Base-by-base conservation (phyloP, 2,888 invertebrate species). In the Agrochola macilenta region DNA sequence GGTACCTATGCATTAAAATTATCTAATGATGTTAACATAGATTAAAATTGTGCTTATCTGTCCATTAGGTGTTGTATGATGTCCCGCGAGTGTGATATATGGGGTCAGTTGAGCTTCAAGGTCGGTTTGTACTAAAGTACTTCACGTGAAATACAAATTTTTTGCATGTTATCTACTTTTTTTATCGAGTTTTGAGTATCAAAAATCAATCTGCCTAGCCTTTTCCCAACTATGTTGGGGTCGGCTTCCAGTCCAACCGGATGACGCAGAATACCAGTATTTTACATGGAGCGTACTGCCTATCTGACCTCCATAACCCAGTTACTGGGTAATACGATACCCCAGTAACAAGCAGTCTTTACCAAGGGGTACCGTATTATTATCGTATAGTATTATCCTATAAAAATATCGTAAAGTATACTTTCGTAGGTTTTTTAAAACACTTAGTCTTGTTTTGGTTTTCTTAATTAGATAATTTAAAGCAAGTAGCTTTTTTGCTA, bases 61-160 rank as follows among this genome's bases (percentile, higher is more conserved):
- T 64, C 85, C 85, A 85, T 86, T 85, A 85, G 73, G n/a, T 52
- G 35, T 26, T 70, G 54, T 73, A 69, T 74, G 20, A 35, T 65
- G 72, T 72, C 30, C 26, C 17, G 7, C 46, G 49, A 64, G 74
- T 65, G 39, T 49, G 12, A 35, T 9, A 5, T 60, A 65, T 69
- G 43, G 43, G 60, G 60, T 60, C 57, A 52, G 69, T 4, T 12
- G 49, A 52, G 17, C n/a, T 43, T 72, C 63, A 73, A 75, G 78
- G 82, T 68, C 3, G 9, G 9, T 3, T 0, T 52, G 17, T 68
- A n/a, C n/a, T 0, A 52, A 54, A n/a, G 0, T n/a, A 30, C 3
- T 26, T 9, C 17, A 30, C 3, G 11, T 20, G 14, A 8, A 49
- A 49, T 26, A 11, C 17, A n/a, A 0, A 1, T 3, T 65, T 5